These are phyloP conservation scores for Myoxocephalus aenaeus DNA, from an alignment of 2,797 vertebrate genomes.

Conservation along the genomic window DNA sequence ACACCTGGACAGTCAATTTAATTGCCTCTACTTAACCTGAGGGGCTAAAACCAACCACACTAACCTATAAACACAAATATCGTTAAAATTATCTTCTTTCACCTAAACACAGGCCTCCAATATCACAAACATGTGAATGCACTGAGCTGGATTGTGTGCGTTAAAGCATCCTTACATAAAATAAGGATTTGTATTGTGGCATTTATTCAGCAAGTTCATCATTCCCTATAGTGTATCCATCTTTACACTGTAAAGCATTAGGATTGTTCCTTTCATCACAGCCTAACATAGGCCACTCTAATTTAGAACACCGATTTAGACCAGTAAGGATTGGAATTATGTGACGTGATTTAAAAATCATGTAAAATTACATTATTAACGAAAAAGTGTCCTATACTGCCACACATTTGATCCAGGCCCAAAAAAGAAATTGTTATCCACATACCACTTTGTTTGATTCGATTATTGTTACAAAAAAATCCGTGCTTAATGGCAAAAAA, in stretches of 20 bases:
- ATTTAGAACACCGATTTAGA: not conserved
- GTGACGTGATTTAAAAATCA: not conserved
- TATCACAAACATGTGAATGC: not conserved
- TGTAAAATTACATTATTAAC: not conserved
- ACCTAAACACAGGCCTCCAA: not conserved
- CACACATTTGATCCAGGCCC: not conserved
- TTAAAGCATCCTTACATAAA: not conserved
- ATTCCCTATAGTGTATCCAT: not conserved
- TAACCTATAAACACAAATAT: slow-evolving; percentile 13
- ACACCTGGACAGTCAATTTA: slow-evolving; percentile 62
- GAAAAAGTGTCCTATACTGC: not conserved
- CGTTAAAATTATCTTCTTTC: not conserved
- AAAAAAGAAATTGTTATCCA: not conserved
- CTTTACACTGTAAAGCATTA: too few relatives aligned
- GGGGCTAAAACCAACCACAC: slow-evolving; percentile 17
- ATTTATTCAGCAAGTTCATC: not conserved
- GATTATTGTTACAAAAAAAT: not conserved
- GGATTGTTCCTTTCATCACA: not conserved
- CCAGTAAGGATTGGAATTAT: not conserved
- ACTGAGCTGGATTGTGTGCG: not conserved
- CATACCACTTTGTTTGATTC: not conserved
- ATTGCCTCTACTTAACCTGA: slow-evolving; percentile 34
- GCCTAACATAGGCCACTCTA: not conserved
- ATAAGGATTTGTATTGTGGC: not conserved
- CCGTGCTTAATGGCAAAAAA: slow-evolving; percentile 25